These are phyloP conservation scores for Lepidotrigona ventralis DNA, from an alignment of 1,140 invertebrate genomes.

Conservation along the genomic window DNA sequence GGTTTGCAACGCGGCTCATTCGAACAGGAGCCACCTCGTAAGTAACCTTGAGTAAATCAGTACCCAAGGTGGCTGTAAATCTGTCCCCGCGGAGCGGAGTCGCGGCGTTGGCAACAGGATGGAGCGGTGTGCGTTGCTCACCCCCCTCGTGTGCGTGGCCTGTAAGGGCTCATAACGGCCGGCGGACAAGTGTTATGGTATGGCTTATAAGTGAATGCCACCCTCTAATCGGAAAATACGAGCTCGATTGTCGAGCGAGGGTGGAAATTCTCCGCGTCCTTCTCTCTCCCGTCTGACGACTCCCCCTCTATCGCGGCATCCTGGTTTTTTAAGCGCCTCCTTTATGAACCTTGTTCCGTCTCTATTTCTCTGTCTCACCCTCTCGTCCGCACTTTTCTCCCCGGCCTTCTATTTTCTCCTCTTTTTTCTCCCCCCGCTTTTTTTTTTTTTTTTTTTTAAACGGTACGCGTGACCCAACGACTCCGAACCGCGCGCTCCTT, in stretches of 20 bases:
- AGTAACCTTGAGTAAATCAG: constrained; percentile 75
- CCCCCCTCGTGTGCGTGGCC: constrained; percentile 23
- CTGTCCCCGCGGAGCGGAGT: constrained; percentile 71
- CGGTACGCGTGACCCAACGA: constrained; percentile 35
- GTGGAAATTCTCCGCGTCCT: constrained; percentile 46
- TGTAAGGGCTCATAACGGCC: constrained; percentile 75
- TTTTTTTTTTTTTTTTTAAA: constrained; percentile 53
- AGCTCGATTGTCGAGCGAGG: constrained; percentile 76
- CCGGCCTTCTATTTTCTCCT: background rate
- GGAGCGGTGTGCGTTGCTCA: constrained; percentile 6
- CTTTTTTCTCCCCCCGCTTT: background rate
- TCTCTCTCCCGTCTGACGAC: background rate
- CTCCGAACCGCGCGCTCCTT: constrained; percentile 63
- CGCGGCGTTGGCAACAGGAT: constrained; percentile 44
- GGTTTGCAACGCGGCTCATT: constrained; percentile 53
- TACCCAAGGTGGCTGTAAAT: constrained; percentile 81
- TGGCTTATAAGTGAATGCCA: constrained; percentile 81
- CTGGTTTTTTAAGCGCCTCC: constrained; percentile 43
- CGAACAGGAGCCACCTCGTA: constrained; percentile 57
- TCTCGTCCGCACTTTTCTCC: too few relatives aligned
- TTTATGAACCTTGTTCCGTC: constrained; percentile 20
- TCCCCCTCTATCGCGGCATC: background rate
- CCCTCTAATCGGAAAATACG: constrained; percentile 80
- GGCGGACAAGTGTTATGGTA: constrained; percentile 80
- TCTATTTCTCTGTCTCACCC: background rate